These are phyloP conservation scores for Columba guinea DNA, from an alignment of 2,797 vertebrate genomes.

Conservation along the genomic window DNA sequence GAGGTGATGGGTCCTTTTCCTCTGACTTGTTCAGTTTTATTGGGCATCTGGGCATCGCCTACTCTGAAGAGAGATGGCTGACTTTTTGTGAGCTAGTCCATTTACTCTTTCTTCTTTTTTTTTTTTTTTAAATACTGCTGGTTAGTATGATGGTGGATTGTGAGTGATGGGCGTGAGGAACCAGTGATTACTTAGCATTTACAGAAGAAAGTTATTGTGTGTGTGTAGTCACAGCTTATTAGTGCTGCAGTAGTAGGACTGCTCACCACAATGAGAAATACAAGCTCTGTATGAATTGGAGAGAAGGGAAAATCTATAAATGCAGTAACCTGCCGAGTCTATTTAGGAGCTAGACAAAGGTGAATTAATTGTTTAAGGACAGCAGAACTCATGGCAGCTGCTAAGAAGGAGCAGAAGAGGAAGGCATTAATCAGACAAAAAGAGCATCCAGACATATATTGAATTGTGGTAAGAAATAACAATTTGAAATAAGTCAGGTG, in stretches of 20 bases:
- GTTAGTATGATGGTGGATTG: not conserved
- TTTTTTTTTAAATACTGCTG: not conserved
- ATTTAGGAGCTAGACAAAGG: not conserved
- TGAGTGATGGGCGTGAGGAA: not conserved
- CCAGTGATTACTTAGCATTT: not conserved
- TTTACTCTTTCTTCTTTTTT: not conserved
- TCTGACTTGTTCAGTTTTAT: not conserved
- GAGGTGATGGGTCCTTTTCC: not conserved
- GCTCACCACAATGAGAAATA: not conserved
- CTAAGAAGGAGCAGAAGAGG: not conserved
- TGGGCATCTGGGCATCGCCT: not conserved
- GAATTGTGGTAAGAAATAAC: not conserved
- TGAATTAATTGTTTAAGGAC: not conserved
- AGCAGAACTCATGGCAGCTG: not conserved
- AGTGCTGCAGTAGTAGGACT: not conserved
- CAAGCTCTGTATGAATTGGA: not conserved
- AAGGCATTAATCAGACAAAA: not conserved
- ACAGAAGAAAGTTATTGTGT: not conserved
- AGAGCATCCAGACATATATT: not conserved
- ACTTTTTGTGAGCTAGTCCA: not conserved
- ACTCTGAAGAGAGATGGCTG: not conserved
- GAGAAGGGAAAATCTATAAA: not conserved
- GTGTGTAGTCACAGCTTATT: not conserved
- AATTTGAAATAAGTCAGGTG: not conserved
- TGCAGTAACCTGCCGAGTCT: not conserved